Base-by-base conservation (phyloP, 1,140 invertebrate species). In the Drosophila seguyi region DNA sequence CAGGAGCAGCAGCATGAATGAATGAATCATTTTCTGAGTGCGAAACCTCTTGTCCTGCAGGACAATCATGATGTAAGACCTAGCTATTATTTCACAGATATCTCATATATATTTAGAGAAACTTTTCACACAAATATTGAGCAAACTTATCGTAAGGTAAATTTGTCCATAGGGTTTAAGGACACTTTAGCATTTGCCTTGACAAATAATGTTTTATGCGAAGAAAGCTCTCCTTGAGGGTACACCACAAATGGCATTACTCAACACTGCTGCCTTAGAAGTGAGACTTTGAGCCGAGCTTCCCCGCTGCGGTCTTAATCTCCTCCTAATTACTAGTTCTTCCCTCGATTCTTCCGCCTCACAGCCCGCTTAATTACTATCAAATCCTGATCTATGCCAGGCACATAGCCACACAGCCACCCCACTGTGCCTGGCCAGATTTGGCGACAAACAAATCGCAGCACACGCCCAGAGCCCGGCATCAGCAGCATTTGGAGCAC, bases 361-460 rank as follows among this genome's bases (percentile, higher is more conserved):
- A 29, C 8, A 42, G 63, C 20, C 25, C 38, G 62, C 65, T 69
- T 72, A 72, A 72, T 72, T 58, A 71, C 52, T 71, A 39, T 72
- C 36, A 72, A 59, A 73, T 73, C 52, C 52, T 72, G 66, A 73
- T 72, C 53, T 59, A 72, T 47, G 59, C 44, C 59, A 34, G 3
- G 25, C 55, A 39, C 31, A 22, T 18, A 36, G 22, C 31, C 14
- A 1, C 7, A 4, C 18, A 1, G 10, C n/a, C 29, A 13, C 55
- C 14, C 60, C 79, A 76, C 79, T 57, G 79, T 81, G 50, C 44
- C 44, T 52, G 50, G 34, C 41, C 39, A 45, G 27, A 39, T 38
- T 63, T 34, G 34, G 63, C 38, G 68, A 48, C 52, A 72, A 72
- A 72, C 42, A 72, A 68, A 68, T 68, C 62, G 36, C 69, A 72